phyloP scores from a whole-genome alignment of 2,797 vertebrate genomes.

The Malurus leucopterus region DNA sequence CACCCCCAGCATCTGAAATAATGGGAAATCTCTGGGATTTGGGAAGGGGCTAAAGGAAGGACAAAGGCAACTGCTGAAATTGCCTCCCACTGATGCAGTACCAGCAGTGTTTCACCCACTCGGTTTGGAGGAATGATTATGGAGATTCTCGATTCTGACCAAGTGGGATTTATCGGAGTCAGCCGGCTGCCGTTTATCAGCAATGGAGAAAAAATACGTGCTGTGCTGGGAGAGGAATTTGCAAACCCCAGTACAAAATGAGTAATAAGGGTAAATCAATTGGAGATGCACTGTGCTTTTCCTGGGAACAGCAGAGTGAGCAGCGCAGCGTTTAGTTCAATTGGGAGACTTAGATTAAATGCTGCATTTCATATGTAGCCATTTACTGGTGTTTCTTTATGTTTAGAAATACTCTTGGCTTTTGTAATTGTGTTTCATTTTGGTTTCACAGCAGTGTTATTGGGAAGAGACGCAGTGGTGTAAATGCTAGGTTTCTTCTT shows the following conservation, averaged over 20 bases:
- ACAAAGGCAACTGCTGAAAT: neutral
- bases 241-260: constrained; percentile 1
- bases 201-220: neutral
- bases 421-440: neutral
- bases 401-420: constrained; percentile 19
- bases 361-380: neutral
- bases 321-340: neutral
- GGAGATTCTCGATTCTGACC: neutral
- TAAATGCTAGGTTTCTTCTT: neutral
- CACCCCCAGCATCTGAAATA: neutral
- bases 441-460: neutral
- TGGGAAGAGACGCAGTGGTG: neutral
- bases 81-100: neutral
- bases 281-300: neutral
- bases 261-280: constrained; percentile 32
- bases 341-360: neutral
- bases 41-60: neutral
- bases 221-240: neutral
- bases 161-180: constrained; percentile 31
- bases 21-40: neutral
- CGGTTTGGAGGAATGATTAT: neutral
- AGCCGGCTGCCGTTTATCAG: neutral
- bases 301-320: neutral
- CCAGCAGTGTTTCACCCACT: neutral
- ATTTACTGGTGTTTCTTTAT: constrained; percentile 11